A percentile compares a stretch with the other conserved stretches of the same genome.
Evolutionary conservation across 2,797 vertebrate genomes (phyloP).

Genomic region (Vireo griseus): DNA sequence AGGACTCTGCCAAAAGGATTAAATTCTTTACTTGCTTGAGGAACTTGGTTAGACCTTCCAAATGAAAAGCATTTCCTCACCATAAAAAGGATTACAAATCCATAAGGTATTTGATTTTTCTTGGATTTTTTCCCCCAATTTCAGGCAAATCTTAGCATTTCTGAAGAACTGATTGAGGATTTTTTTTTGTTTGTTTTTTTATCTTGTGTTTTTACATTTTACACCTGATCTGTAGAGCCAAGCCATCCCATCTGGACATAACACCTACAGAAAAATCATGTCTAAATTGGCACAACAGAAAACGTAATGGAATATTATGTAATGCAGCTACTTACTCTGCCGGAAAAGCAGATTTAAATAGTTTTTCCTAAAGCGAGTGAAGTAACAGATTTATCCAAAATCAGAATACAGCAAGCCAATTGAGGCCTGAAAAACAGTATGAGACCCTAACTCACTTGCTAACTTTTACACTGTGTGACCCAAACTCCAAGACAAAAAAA

Average conservation of each 20-base stretch:
- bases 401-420: not conserved
- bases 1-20: not conserved
- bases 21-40: not conserved
- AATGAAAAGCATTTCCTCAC: not conserved
- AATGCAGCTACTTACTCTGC: not conserved
- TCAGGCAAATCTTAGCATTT: not conserved
- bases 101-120: not conserved
- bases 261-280: not conserved
- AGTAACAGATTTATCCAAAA: not conserved
- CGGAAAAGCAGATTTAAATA: not conserved
- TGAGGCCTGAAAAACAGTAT: not conserved
- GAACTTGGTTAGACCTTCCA: not conserved
- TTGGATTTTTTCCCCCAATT: not conserved
- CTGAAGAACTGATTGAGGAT: not conserved
- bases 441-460: not conserved
- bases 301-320: not conserved
- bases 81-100: not conserved
- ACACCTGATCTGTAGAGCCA: not conserved
- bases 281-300: not conserved
- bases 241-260: slow-evolving; percentile 22
- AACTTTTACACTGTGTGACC: not conserved
- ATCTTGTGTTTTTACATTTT: not conserved
- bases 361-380: not conserved
- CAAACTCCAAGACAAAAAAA: not conserved
- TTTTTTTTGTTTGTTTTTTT: not conserved